These are phyloP conservation scores for Toxostoma redivivum DNA, from an alignment of 2,113 vertebrate species.

Conservation along the genomic window DNA sequence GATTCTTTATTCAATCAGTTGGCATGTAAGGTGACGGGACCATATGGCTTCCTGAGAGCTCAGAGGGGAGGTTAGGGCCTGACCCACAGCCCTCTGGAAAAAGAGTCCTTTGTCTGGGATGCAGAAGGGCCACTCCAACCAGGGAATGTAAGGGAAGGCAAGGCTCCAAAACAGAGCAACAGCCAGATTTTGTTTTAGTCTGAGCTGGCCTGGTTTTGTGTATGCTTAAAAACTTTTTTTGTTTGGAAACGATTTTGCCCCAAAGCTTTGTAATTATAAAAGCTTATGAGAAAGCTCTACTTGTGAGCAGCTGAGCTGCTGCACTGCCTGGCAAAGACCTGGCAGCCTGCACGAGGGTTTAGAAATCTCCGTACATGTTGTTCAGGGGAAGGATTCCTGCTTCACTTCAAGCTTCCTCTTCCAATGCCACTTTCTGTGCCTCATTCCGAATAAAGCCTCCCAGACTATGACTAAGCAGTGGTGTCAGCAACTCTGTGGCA, in stretches of 20 bases:
- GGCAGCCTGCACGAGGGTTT: conserved; percentile 18
- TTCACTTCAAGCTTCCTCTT: conserved; percentile 9
- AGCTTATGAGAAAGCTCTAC: conserved; percentile 43
- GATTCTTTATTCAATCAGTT: background rate
- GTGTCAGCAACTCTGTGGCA: conserved; percentile 16
- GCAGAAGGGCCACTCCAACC: background rate
- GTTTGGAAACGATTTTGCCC: conserved; percentile 44
- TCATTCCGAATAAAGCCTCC: conserved; percentile 2
- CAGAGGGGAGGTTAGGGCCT: background rate
- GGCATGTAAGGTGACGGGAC: background rate
- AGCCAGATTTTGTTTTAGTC: conserved; percentile 14
- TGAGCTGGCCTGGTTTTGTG: conserved; percentile 6
- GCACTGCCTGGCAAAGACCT: conserved; percentile 57
- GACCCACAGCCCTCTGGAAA: background rate
- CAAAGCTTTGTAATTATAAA: conserved; percentile 54
- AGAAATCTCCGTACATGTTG: conserved; percentile 23
- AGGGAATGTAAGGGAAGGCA: conserved; percentile 15
- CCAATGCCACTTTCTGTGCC: conserved; percentile 14
- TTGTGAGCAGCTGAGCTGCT: conserved; percentile 61
- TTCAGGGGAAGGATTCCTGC: conserved; percentile 29
- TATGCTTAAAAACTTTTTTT: conserved; percentile 40
- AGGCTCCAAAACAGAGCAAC: background rate
- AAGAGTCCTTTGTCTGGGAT: conserved; percentile 35
- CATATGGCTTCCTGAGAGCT: background rate
- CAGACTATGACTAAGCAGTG: conserved; percentile 22